phyloP scores from a whole-genome alignment of 2,888 invertebrate genomes.

The Orthosia gothica region DNA sequence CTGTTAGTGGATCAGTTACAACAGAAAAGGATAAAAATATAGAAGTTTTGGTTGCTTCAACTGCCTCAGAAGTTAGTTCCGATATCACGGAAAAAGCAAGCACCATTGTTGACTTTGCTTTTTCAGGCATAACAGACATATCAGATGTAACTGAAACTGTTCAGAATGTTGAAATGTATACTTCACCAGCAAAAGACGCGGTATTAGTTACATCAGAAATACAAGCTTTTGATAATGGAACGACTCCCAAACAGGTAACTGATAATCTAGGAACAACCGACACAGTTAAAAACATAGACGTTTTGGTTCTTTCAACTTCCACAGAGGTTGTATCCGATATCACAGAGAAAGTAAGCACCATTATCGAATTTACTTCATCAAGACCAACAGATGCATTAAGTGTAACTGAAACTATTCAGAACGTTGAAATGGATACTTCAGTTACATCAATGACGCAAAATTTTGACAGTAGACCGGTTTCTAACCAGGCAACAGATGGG shows the following conservation, averaged over 20 bases:
- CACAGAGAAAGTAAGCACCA: slow-evolving; percentile 14
- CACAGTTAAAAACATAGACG: not conserved
- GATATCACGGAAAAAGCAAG: slow-evolving; percentile 11
- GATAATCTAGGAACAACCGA: not conserved
- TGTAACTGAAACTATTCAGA: slow-evolving; percentile 16
- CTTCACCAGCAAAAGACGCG: not conserved
- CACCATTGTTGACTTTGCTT: not conserved
- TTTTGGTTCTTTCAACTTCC: not conserved
- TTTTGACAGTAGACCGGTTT: not conserved
- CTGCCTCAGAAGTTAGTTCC: not conserved
- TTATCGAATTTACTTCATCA: not conserved
- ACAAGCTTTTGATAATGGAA: not conserved
- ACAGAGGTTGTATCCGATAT: not conserved
- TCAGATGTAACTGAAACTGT: not conserved
- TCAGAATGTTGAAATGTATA: not conserved
- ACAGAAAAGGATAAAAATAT: not conserved
- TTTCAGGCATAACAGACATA: not conserved
- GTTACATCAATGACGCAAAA: not conserved
- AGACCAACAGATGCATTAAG: not conserved
- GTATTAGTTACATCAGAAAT: not conserved
- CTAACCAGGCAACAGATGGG: not conserved
- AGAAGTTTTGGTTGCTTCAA: not conserved
- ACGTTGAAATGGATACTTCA: slow-evolving; percentile 11
- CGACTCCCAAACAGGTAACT: not conserved
- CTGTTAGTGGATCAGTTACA: slow-evolving; percentile 5